Conservation (phyloP, 2,888 invertebrate genomes). For the Drosophila emarginata region DNA sequence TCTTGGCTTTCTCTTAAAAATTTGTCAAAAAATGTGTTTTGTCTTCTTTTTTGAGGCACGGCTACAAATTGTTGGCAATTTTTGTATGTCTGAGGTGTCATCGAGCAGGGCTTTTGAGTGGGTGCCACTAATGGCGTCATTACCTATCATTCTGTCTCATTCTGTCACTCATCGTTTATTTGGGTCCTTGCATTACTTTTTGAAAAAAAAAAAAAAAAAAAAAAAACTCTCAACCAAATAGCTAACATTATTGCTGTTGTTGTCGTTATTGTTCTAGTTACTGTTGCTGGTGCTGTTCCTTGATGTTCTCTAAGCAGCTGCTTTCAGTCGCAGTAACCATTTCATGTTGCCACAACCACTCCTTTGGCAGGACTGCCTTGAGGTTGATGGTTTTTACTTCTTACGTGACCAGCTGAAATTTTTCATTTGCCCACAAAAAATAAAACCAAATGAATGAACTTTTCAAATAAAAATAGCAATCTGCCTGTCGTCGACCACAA, state of each 20-base stretch:
- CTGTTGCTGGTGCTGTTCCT: slow-evolving; percentile 31
- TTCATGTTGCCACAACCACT: background rate
- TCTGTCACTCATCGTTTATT: background rate
- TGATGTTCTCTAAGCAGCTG: slow-evolving; percentile 61
- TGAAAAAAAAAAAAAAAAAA: slow-evolving; percentile 28
- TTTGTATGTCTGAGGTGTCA: slow-evolving; percentile 37
- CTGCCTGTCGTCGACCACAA: slow-evolving; percentile 25
- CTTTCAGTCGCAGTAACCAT: slow-evolving; percentile 21
- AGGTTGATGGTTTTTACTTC: slow-evolving; percentile 27
- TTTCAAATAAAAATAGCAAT: slow-evolving; percentile 70
- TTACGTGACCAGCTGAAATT: slow-evolving; percentile 67
- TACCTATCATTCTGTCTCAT: slow-evolving; percentile 45
- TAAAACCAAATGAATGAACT: slow-evolving; percentile 66
- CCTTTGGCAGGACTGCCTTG: slow-evolving; percentile 16
- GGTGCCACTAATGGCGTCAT: slow-evolving; percentile 71
- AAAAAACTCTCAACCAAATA: slow-evolving; percentile 54
- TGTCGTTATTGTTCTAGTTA: slow-evolving; percentile 37
- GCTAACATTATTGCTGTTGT: slow-evolving; percentile 58
- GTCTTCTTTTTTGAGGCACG: slow-evolving; percentile 16
- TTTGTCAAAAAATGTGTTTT: slow-evolving; percentile 45
- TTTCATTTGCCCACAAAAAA: slow-evolving; percentile 59
- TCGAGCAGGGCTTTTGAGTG: slow-evolving; percentile 54
- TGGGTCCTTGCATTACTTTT: slow-evolving; percentile 10
- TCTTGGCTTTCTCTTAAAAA: slow-evolving; percentile 43
- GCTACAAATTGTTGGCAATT: background rate